Base-by-base conservation (phyloP, 1,140 invertebrate species). In the Drosophila bipectinata region DNA sequence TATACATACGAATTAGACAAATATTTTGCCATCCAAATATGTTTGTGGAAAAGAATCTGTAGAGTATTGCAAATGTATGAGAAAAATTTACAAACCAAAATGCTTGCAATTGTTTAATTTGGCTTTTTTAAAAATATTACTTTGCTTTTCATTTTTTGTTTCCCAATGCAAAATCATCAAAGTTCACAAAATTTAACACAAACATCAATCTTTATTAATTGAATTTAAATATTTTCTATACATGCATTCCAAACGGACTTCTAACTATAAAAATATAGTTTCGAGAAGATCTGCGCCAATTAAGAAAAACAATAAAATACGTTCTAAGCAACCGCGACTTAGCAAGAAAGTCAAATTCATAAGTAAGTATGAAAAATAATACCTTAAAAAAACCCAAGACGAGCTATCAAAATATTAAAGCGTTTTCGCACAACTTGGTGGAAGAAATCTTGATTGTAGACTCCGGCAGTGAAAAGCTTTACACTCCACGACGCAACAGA, bases 301-400 rank as follows among this genome's bases (percentile, higher is more conserved):
- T 87, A 96, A 96, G 93, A 97, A 97, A 93, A 94, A 94, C 63
- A 95, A 95, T 92, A 95, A 95, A 91, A 95, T 93, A 73, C 92
- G 92, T 49, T 93, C 93, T 57, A 94, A 94, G 91, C 93, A 96
- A 90, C 94, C 94, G 55, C 94, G 95, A 91, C 95, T 95, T 89
- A 96, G 96, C 49, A 97, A 96, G 93, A 96, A 96, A 94, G 96
- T 97, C 51, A 96, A 96, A 93, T 97, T 97, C 91, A 96, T 97
- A 92, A 96, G 96, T 97, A 94, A 97, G 96, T 96, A 93, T 41
- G 52, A n/a, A 41, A 41, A 41, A 15, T 15, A 7, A 44, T 44
- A 44, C 3, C 5, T 4, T 0, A 44, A 44, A 44, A 15, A 44
- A 18, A 10, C 8, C 32, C 3, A 3, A 3, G 32, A 32, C 8